phyloP scores from a whole-genome alignment of 35 echinoderm and acorn worm genomes.

The Hemicentrotus pulcherrimus region DNA sequence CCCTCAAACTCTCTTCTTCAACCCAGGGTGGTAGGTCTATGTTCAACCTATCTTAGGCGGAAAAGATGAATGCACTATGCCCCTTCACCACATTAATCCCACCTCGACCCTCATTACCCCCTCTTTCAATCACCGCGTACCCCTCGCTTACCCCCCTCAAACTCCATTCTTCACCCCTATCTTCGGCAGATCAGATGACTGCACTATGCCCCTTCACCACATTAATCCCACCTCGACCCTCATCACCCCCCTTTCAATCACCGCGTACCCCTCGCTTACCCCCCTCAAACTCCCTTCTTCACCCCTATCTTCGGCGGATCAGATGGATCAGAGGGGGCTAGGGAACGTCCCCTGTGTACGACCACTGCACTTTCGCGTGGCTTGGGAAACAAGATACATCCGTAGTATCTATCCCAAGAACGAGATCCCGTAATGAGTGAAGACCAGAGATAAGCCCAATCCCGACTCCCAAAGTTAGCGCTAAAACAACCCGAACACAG shows the following conservation, averaged over 20 bases:
- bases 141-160: background rate
- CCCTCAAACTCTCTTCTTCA: background rate
- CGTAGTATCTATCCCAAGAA: background rate
- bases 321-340: background rate
- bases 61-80: background rate
- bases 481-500: background rate
- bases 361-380: constrained; percentile 36
- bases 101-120: background rate
- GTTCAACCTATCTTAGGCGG: background rate
- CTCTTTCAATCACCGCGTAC: background rate
- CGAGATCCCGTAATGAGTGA: constrained; percentile 9
- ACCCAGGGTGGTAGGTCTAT: too few relatives aligned
- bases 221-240: background rate
- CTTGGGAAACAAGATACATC: constrained; percentile 27
- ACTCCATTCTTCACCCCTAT: background rate
- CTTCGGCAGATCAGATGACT: background rate
- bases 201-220: background rate
- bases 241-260: constrained; percentile 15
- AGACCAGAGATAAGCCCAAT: background rate
- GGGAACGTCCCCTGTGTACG: constrained; percentile 29
- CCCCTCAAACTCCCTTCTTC: background rate
- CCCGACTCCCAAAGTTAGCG: background rate
- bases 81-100: background rate
- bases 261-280: background rate
- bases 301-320: background rate